Conservation (phyloP, 30 jellyfish, hydroid and myxozoan genomes). For the Aurelia aurita complex sp. Pacific region DNA sequence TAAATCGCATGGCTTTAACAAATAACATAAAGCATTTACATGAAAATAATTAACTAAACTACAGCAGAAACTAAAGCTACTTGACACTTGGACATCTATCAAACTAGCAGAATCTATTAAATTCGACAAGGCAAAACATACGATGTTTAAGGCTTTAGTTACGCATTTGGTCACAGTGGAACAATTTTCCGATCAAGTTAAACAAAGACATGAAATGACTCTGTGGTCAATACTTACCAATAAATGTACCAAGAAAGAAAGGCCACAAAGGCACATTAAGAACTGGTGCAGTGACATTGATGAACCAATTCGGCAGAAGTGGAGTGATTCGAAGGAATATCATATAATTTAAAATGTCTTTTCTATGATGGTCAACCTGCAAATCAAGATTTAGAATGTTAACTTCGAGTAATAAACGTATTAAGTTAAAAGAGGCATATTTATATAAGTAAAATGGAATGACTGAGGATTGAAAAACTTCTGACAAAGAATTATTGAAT, state of each 20-base stretch:
- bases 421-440: background rate
- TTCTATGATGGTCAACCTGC: conserved; percentile 74
- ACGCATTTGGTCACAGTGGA: too few relatives aligned
- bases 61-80: too few relatives aligned
- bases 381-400: background rate
- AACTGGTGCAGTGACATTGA: conserved; percentile 92
- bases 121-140: too few relatives aligned
- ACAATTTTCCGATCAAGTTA: too few relatives aligned
- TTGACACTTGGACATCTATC: too few relatives aligned
- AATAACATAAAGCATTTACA: too few relatives aligned
- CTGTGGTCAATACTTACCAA: conserved; percentile 51
- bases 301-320: conserved; percentile 93
- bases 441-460: background rate
- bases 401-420: background rate
- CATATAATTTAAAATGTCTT: conserved; percentile 78
- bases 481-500: too few relatives aligned
- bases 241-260: conserved; percentile 83
- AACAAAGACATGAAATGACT: too few relatives aligned
- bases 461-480: background rate
- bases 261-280: conserved; percentile 87
- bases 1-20: too few relatives aligned
- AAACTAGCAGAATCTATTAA: too few relatives aligned
- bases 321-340: conserved; percentile 90
- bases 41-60: too few relatives aligned
- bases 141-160: too few relatives aligned